A percentile compares a stretch with the other conserved stretches of the same genome.
Conservation (phyloP, 53 echinoderm and acorn worm species). For the Patiria pectinifera region DNA sequence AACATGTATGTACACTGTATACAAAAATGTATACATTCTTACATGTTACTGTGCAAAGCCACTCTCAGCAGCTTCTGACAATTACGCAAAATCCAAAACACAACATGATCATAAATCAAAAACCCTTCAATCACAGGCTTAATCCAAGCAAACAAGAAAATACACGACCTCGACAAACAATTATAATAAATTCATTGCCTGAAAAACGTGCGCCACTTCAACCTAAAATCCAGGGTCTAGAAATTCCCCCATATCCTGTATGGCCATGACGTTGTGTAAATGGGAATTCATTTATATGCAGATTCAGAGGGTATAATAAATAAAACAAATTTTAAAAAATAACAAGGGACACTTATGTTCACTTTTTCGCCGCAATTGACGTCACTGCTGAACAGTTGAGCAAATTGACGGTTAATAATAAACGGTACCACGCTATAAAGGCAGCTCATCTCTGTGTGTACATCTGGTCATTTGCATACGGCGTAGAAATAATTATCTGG, state of each 20-base stretch:
- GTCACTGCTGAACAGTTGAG: background rate
- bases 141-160: too few relatives aligned
- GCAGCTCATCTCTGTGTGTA: background rate
- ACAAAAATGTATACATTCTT: too few relatives aligned
- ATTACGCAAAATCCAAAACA: too few relatives aligned
- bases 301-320: background rate
- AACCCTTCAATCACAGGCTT: too few relatives aligned
- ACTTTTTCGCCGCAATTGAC: background rate
- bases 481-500: background rate
- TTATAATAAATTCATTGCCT: background rate
- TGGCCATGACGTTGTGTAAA: background rate
- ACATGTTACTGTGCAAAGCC: too few relatives aligned
- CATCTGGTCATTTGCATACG: background rate
- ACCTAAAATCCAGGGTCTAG: background rate
- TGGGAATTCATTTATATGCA: background rate
- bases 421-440: background rate
- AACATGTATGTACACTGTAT: too few relatives aligned
- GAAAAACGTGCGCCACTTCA: background rate
- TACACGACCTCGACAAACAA: too few relatives aligned
- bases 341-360: background rate
- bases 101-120: too few relatives aligned
- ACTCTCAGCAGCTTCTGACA: too few relatives aligned
- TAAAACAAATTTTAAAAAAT: background rate
- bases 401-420: background rate
- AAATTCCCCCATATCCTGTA: background rate